Conservation (phyloP, 1,140 invertebrate genomes). For the Mya arenaria region DNA sequence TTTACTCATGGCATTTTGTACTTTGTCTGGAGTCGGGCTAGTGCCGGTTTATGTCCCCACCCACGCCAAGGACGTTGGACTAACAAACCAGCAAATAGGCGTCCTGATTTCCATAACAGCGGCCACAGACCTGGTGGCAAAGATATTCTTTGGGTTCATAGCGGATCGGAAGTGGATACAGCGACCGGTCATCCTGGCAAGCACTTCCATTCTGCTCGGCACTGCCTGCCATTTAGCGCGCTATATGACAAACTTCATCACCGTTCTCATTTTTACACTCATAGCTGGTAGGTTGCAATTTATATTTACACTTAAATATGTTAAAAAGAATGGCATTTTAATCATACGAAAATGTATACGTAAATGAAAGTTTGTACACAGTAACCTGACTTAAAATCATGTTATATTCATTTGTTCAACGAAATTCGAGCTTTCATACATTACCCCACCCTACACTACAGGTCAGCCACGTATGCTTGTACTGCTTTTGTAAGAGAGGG, state of each 20-base stretch:
- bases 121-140: slow-evolving; percentile 20
- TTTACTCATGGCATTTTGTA: slow-evolving; percentile 39
- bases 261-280: slow-evolving; percentile 3
- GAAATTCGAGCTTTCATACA: too few species aligned
- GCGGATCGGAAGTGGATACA: slow-evolving; percentile 16
- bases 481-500: too few species aligned
- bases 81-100: slow-evolving; percentile 33
- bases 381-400: too few species aligned
- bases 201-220: background rate
- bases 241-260: too few species aligned
- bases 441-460: too few species aligned
- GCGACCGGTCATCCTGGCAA: slow-evolving; percentile 3
- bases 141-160: slow-evolving; percentile 15
- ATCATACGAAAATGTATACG: too few species aligned
- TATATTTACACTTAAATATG: too few species aligned
- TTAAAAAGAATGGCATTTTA: too few species aligned
- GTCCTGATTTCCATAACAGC: background rate
- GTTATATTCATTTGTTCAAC: too few species aligned
- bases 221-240: slow-evolving; percentile 9
- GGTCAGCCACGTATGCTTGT: too few species aligned
- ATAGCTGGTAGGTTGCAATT: slow-evolving; percentile 8
- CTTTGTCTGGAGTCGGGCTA: background rate
- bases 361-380: too few species aligned
- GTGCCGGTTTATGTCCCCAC: background rate
- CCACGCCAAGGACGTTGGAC: slow-evolving; percentile 21